phyloP scores from a whole-genome alignment of 2,797 vertebrate species.

The Petrocephalus sullivani region DNA sequence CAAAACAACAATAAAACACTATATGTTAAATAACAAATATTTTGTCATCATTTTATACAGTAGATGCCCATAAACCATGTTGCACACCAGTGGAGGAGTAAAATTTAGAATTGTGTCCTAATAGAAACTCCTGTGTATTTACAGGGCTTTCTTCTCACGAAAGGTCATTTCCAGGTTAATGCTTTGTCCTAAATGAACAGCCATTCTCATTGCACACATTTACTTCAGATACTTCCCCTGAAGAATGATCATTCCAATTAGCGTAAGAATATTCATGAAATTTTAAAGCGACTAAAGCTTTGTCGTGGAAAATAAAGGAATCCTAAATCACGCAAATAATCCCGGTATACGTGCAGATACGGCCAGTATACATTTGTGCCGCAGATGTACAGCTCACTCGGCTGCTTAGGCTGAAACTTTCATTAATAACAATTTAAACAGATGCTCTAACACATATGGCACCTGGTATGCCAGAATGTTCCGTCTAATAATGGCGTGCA shows the following conservation, averaged over 20 bases:
- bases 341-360: not conserved
- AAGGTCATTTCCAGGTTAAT: constrained; percentile 63
- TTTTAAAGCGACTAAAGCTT: constrained; percentile 25
- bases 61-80: not conserved
- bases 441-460: not conserved
- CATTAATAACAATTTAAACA: constrained; percentile 7
- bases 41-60: not conserved
- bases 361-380: not conserved
- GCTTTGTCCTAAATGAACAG: constrained; percentile 62
- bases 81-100: not conserved
- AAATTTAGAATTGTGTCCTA: not conserved
- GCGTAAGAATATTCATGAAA: constrained; percentile 59
- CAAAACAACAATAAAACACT: not conserved
- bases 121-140: not conserved
- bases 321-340: constrained; percentile 9
- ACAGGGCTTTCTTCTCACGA: constrained; percentile 40
- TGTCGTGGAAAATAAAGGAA: constrained; percentile 2
- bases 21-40: not conserved
- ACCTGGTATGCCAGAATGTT: not conserved
- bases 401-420: not conserved
- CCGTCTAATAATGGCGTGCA: not conserved
- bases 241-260: constrained; percentile 56
- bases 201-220: constrained; percentile 55
- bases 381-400: not conserved
- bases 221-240: constrained; percentile 48